Evolutionary conservation across 2,113 vertebrate species (phyloP), one percentile per base, ranked within the genome.

Genomic region (Ginglymostoma cirratum): DNA sequence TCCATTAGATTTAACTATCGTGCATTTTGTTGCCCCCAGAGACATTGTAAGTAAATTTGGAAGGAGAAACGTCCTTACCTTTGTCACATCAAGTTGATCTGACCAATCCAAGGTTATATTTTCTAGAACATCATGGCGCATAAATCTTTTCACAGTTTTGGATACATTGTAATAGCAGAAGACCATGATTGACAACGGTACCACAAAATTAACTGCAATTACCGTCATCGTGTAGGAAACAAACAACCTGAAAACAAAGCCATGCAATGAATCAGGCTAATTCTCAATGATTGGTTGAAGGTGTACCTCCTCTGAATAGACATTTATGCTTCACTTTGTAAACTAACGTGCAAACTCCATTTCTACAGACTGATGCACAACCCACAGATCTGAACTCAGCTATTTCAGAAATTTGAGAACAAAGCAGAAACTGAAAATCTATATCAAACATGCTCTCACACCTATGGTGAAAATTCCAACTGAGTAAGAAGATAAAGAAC

Each of bases 151-250:
- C 96, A 99, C 98, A 34, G 98, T 98, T 94, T 95, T 97, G 19
- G 98, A 98, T 96, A 99, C 98, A 27, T 98, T 98, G 97, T 98
- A 99, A 97, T 99, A 99, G 97, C 99, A 99, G 97, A 99, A 99
- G 97, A 98, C 98, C 99, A 99, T 99, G 97, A 98, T 98, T 10
- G 96, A 97, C 96, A 99, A 97, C n/a, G 99, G 99, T 96, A 98
- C 96, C 76, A 99, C 96, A 96, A 99, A 99, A 97, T 99, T 99
- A 96, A 99, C 97, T 27, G 83, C 97, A 96, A 99, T 98, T 96
- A 99, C 99, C n/a, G 98, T 97, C 98, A 99, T 98, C 0, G 99
- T 99, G 97, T 98, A 99, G 96, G 99, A 99, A 97, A 99, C 97
- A 97, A 99, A 99, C 95, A 98, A 98, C 96, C 99, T 99, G 98